phyloP scores from a whole-genome alignment of 2,888 invertebrate species.

The Pantelozetes paolii region DNA sequence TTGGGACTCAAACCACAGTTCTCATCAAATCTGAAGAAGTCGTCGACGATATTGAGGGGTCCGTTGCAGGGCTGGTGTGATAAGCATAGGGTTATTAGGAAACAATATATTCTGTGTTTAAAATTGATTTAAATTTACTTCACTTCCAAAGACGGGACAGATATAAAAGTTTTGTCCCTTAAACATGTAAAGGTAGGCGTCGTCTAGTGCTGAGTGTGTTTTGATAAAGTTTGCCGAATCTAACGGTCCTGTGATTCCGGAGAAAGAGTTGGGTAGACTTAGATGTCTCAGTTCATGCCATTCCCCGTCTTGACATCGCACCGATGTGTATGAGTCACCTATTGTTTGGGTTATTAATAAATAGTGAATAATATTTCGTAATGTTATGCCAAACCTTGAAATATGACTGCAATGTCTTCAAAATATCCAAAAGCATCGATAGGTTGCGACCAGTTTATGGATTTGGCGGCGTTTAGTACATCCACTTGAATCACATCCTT shows the following conservation, averaged over 20 bases:
- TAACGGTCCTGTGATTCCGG: slow-evolving; percentile 4
- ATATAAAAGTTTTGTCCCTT: slow-evolving; percentile 1
- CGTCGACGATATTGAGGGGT: slow-evolving; percentile 26
- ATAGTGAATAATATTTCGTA: too few species aligned
- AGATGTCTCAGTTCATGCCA: slow-evolving; percentile 36
- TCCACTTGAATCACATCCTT: neutral
- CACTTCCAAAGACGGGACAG: slow-evolving; percentile 28
- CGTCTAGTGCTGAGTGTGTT: neutral
- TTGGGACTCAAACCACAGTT: neutral
- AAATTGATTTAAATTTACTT: slow-evolving; percentile 20
- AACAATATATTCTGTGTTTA: neutral
- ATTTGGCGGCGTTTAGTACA: slow-evolving; percentile 29
- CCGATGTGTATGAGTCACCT: slow-evolving; percentile 31
- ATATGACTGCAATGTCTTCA: slow-evolving; percentile 32
- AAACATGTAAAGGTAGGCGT: slow-evolving; percentile 35
- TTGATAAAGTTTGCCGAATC: slow-evolving; percentile 35
- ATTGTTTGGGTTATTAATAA: too few species aligned
- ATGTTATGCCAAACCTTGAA: slow-evolving; percentile 40
- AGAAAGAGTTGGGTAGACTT: slow-evolving; percentile 12
- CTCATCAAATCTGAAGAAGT: slow-evolving; percentile 34
- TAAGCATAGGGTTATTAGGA: too few species aligned
- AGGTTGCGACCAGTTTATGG: slow-evolving; percentile 25
- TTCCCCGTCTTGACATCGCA: slow-evolving; percentile 26
- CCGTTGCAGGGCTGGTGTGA: slow-evolving; percentile 35
- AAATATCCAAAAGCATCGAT: slow-evolving; percentile 32